Base-by-base conservation (phyloP, 1,140 invertebrate species). In the Araneus ventricosus region DNA sequence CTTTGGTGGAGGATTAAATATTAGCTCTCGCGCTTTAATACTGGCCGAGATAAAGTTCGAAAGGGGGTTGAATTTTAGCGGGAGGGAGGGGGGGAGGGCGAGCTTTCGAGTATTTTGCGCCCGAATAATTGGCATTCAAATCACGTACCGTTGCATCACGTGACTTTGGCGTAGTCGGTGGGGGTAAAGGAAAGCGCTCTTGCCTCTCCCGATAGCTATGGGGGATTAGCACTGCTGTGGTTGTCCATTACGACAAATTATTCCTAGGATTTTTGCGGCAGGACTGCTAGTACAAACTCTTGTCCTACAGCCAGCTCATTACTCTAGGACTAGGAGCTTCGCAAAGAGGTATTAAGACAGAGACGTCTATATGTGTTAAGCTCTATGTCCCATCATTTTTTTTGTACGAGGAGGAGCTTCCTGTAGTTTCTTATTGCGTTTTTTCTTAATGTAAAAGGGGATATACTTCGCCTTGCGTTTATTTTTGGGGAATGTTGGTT, bases 201-300 rank as follows among this genome's bases (percentile, higher is more conserved):
- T 88, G 70, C 63, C 70, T 67, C 20, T 45, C 90, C 90, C 85
- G 85, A 93, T 93, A 93, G 91, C 91, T 93, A 39, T 70, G 41
- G 37, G 85, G 91, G 91, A 93, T 93, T 93, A 93, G 85, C 91
- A 84, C 63, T 80, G 67, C 91, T 93, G 91, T 88, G 91, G 91
- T 93, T 93, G 63, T 93, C 91, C 91, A 93, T 93, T 93, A 93
- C 84, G 91, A 93, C 91, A 93, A 93, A 93, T 93, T 93, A 93
- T 93, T 93, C 91, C 41, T 87, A 45, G 91, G 91, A 93, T 93
- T 93, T 93, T 93, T 93, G 91, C 70, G 82, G 91, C 91, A 93
- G 63, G 39, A 39, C 45, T 57, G 34, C 91, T 87, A 59, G 91
- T 88, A 88, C 85, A 79, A 61, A 87, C 84, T 79, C 91, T 67